Base-by-base conservation (phyloP, 2,797 vertebrate species). In the Dicrostonyx torquatus region DNA sequence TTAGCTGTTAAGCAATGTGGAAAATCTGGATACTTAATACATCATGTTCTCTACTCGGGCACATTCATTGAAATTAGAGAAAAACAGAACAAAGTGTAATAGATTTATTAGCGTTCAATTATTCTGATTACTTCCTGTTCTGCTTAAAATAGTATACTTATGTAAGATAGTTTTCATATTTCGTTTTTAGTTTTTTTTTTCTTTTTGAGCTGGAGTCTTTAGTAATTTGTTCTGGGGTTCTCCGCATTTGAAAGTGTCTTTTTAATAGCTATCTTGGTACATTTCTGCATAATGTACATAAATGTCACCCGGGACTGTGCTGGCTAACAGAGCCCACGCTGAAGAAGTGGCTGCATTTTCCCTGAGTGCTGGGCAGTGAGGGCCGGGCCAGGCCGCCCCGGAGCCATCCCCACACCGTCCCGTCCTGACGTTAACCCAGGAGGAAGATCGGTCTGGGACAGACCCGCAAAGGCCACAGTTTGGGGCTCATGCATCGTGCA, bases 81-180 rank as follows among this genome's bases (percentile, higher is more conserved):
- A 84, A 94, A 87, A 75, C 62, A 88, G 70, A 68, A 45, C 20
- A 87, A 92, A 93, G 26, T 58, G 24, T 43, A 82, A 88, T 73
- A 70, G 62, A n/a, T 58, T 75, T 62, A 68, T 83, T 83, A 91
- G 40, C n/a, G 48, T 50, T 92, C 58, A 82, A 83, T 77, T 72
- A 86, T 72, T 73, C 77, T 45, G 15, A 60, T 72, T 87, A 53
- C 2, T 55, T 86, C 94, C 88, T 89, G 60, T 87, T 79, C 50
- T 68, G 62, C 17, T 87, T 83, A 75, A 91, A 94, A 53, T 4
- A 73, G 64, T 86, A 62, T 89, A 22, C 60, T 87, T 88, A 60
- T 31, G 22, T 55, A 66, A 82, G 26, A 8, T 60, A 84, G 83
- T 58, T 86, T 94, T 31, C 89, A 4, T 4, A 4, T 26, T 89